phyloP scores from a whole-genome alignment of 2,888 invertebrate species.

The Lissocephala sabroskyi region DNA sequence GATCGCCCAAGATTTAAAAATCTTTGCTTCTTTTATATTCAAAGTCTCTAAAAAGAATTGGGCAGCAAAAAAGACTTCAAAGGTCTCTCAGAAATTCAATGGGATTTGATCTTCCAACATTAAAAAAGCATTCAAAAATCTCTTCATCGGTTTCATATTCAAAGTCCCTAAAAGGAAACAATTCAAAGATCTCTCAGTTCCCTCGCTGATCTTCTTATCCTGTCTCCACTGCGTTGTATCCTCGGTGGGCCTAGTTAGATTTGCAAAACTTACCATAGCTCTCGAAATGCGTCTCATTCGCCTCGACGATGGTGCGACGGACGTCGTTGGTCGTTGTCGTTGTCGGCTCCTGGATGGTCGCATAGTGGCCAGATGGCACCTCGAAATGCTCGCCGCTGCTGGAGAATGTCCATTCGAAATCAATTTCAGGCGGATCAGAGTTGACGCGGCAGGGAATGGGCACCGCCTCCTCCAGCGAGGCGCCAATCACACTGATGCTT shows the following conservation, averaged over 20 bases:
- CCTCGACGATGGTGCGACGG: conserved; percentile 70
- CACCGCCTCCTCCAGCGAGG: conserved; percentile 86
- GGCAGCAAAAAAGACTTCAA: no score
- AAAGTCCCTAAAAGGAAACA: no score
- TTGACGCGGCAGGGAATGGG: conserved; percentile 89
- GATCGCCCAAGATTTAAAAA: no score
- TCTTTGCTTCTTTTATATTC: no score
- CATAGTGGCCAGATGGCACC: conserved; percentile 78
- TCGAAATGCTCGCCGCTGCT: conserved; percentile 90
- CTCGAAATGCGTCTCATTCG: conserved; percentile 72
- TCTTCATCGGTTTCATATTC: no score
- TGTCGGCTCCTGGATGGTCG: conserved; percentile 77
- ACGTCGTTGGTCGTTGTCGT: conserved; percentile 69
- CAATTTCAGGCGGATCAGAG: conserved; percentile 88
- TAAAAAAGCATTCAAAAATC: no score
- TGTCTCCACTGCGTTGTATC: background rate
- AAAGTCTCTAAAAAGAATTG: no score
- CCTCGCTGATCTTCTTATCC: no score
- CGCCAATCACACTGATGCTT: conserved; percentile 85
- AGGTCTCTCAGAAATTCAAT: no score
- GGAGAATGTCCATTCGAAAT: conserved; percentile 92
- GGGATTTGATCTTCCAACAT: no score
- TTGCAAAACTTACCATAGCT: conserved; percentile 67
- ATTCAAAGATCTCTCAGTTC: no score
- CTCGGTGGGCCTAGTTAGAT: background rate